Base-by-base conservation (phyloP, 2,113 vertebrate genomes). In the Zosterops hypoxanthus region DNA sequence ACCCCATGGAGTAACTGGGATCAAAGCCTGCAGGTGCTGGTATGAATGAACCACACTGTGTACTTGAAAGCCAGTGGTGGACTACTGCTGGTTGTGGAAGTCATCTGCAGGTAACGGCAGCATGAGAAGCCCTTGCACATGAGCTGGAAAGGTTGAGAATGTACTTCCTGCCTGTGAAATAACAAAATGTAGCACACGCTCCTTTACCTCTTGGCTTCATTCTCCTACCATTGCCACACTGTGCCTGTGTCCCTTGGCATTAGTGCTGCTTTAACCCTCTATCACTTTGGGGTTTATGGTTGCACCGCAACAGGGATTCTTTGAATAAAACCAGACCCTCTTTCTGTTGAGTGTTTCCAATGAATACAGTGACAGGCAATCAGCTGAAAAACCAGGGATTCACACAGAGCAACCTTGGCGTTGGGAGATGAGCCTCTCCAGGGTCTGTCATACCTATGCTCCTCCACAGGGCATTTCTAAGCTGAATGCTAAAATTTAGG, bases 321-420 rank as follows among this genome's bases (percentile, higher is more conserved):
- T 31, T 31, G 46, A 83, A 50, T 26, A 90, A 88, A 80, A 92
- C 31, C 68, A 94, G 25, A 63, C 13, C 8, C 20, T 65, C 69
- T 64, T 88, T 63, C 75, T 92, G 36, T 34, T 64, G 46, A 92
- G 88, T 91, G 79, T 93, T 96, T 96, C 87, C 68, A 12, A 34
- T 5, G 64, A 64, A 82, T 85, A 41, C 71, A 70, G 44, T 53
- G 82, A 79, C 20, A 12, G 64, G 42, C 41, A 81, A 73, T 5
- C 15, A 79, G 60, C 42, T 66, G 79, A 83, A 90, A 80, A 63
- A 64, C 4, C 50, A 50, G 21, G 31, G 29, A 61, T 44, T 73
- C 61, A 82, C 41, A 69, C 4, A 76, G 66, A 82, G 9, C 34
- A 81, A 29, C 18, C n/a, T 65, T 0, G 0, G 61, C 33, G 41